Evolutionary conservation across 2,113 vertebrate genomes (phyloP).

Genomic region (Megaceryle maxima): DNA sequence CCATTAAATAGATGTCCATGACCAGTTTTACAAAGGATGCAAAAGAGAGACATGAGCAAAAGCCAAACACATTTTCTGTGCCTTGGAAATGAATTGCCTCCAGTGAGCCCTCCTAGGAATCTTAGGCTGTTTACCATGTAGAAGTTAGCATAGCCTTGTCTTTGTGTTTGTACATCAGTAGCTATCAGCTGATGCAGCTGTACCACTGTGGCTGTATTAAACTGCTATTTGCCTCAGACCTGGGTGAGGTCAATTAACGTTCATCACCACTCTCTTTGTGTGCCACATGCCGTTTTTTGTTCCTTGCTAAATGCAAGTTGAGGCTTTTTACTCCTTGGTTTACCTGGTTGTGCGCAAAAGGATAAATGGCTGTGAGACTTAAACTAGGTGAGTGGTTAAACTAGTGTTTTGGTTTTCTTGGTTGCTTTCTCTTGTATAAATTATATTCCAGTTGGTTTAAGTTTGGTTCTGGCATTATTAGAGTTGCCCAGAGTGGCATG

Average conservation of each 20-base stretch:
- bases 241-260: accelerated
- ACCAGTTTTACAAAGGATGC: background rate
- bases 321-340: background rate
- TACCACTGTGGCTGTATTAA: background rate
- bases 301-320: background rate
- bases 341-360: background rate
- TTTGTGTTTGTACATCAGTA: background rate
- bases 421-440: background rate
- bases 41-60: background rate
- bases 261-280: accelerated
- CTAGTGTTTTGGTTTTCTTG: background rate
- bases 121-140: background rate
- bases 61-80: background rate
- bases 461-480: background rate
- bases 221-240: background rate
- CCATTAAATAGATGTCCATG: background rate
- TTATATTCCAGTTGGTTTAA: background rate
- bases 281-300: accelerated
- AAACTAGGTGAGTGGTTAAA: background rate
- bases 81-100: background rate
- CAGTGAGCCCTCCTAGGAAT: background rate
- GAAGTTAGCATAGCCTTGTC: background rate
- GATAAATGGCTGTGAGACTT: background rate
- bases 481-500: background rate
- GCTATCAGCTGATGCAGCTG: background rate